Conservation (phyloP, 2,888 invertebrate species). For the Lapara coniferarum region DNA sequence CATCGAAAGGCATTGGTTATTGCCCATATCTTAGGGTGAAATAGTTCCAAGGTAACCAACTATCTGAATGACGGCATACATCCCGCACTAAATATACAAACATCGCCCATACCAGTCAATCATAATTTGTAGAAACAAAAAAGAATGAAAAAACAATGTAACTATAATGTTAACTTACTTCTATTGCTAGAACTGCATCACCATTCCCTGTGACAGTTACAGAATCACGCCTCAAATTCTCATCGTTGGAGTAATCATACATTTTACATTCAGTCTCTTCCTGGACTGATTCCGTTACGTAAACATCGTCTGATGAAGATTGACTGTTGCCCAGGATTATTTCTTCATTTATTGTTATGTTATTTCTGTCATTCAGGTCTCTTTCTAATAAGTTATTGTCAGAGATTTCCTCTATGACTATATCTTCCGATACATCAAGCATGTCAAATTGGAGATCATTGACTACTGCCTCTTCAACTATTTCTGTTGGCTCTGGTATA, state of each 20-base stretch:
- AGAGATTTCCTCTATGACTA: constrained; percentile 68
- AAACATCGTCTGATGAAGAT: constrained; percentile 55
- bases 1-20: too few relatives aligned
- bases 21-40: too few relatives aligned
- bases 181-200: constrained; percentile 76
- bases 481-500: constrained; percentile 30
- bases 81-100: too few relatives aligned
- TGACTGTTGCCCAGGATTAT: constrained; percentile 75
- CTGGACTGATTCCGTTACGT: constrained; percentile 37
- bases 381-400: constrained; percentile 64
- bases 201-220: constrained; percentile 67
- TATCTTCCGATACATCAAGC: constrained; percentile 78
- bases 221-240: constrained; percentile 64
- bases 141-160: neutral
- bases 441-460: constrained; percentile 74
- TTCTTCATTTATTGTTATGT: constrained; percentile 58
- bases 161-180: constrained; percentile 53
- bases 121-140: too few relatives aligned
- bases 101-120: too few relatives aligned
- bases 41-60: too few relatives aligned
- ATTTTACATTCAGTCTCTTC: constrained; percentile 62
- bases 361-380: constrained; percentile 44
- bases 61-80: too few relatives aligned
- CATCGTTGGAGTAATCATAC: constrained; percentile 73
- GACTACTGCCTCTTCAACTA: constrained; percentile 43